Conservation (phyloP, 2,113 vertebrate species). For the Grus americana region DNA sequence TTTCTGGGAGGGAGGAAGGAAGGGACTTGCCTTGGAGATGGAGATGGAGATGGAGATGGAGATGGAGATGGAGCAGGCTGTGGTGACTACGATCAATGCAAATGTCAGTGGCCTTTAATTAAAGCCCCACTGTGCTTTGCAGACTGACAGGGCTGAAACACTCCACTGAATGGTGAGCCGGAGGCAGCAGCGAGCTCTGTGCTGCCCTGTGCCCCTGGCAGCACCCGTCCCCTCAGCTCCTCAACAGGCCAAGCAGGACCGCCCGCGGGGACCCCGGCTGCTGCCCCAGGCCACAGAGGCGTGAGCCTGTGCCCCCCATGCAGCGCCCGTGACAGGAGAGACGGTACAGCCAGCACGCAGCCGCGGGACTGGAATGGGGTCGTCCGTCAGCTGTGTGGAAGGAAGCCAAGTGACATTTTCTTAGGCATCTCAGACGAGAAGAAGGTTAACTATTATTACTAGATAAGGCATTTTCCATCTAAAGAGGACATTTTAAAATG, state of each 20-base stretch:
- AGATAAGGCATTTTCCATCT: constrained; percentile 36
- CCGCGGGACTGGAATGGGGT: rapidly evolving
- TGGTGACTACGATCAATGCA: not conserved
- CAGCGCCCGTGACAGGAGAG: rapidly evolving
- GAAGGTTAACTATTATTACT: constrained; percentile 22
- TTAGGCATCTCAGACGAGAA: not conserved
- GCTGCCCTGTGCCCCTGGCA: not conserved
- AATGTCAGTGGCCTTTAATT: not conserved
- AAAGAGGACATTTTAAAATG: not conserved
- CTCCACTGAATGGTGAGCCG: rapidly evolving
- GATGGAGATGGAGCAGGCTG: not conserved
- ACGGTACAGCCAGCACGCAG: not conserved
- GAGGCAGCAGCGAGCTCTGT: not conserved
- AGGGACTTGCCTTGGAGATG: not conserved
- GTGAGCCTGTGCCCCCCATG: not conserved
- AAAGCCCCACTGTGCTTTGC: not conserved
- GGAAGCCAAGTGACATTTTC: constrained; percentile 4
- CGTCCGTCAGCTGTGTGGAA: not conserved
- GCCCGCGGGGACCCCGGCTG: not conserved
- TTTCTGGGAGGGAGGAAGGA: not conserved
- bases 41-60: not conserved
- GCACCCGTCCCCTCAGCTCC: not conserved
- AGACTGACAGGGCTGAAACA: not conserved
- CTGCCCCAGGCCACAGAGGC: not conserved
- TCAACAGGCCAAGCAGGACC: not conserved